Evolutionary conservation across 2,113 vertebrate species (phyloP), one percentile per base, ranked within the genome.

Genomic region (Heterochromis multidens): DNA sequence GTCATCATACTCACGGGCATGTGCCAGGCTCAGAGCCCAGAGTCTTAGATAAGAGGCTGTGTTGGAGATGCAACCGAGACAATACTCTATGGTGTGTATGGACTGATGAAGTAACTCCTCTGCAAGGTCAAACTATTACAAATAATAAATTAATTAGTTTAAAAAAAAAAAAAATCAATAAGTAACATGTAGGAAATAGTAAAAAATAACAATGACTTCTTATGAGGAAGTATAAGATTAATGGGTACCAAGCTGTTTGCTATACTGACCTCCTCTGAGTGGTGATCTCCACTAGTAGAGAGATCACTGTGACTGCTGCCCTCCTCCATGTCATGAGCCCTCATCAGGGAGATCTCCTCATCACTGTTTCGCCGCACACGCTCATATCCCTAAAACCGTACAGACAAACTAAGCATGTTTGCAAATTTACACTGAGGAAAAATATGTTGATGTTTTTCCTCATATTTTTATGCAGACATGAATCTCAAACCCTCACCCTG

Each of bases 11-110:
- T 98, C 94, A 99, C 99, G 98, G 37, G 99, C 97, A 33, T 99
- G 99, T 65, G 99, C 99, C 92, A 99, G 94, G 72, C 99, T 99
- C 63, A 99, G 96, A 4, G 99, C 99, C 99, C 99, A 99, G 59
- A 99, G 98, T 52, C 99, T 93, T 80, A 99, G 95, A 87, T 99
- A 99, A 0, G 99, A 99, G 0, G 99, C 99, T 0, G 98, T 99
- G 95, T 99, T 99, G 49, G 98, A 99, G 94, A 99, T 93, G 91
- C 99, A 99, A 29, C 99, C 97, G 4, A 99, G 95, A 59, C 99
- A 99, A 72, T 98, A 99, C 79, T 99, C 99, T 74, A 99, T 99
- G 33, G 97, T 97, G 87, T 99, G 98, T 63, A 99, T 99, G 21
- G 95, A 93, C 88, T 99, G 98, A 77, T 97, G 96, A 94, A 99